Evolutionary conservation across 2,797 vertebrate genomes (phyloP).

Genomic region (Podarcis siculus): DNA sequence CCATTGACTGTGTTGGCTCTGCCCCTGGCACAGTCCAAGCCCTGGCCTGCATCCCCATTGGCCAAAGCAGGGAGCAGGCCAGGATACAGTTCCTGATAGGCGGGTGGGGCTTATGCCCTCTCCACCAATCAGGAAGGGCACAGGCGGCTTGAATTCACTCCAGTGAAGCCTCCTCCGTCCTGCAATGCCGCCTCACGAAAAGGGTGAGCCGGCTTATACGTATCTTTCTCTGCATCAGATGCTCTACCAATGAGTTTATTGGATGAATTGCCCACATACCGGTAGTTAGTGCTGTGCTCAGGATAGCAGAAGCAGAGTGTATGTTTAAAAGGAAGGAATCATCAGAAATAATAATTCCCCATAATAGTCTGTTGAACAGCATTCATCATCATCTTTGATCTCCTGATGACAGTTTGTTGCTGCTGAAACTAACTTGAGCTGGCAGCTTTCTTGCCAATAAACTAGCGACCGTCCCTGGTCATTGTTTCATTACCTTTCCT

Average conservation of each 20-base stretch:
- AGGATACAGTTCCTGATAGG: no score
- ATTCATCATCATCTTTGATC: rapidly evolving
- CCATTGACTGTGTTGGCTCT: no score
- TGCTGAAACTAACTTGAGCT: background rate
- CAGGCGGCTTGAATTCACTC: no score
- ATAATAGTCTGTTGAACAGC: background rate
- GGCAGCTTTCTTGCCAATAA: background rate
- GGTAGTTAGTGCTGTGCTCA: background rate
- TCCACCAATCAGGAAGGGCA: no score
- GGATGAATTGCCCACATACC: background rate
- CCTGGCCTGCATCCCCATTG: no score
- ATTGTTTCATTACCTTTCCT: slow-evolving; percentile 37
- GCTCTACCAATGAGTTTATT: background rate
- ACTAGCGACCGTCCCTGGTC: slow-evolving; percentile 38
- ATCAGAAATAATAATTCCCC: rapidly evolving
- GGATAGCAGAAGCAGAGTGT: background rate
- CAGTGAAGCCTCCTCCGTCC: no score
- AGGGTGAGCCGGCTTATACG: no score
- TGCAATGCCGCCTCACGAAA: no score
- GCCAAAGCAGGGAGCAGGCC: no score
- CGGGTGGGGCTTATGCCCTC: no score
- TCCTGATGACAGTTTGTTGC: background rate
- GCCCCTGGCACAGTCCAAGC: no score
- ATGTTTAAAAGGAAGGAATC: background rate
- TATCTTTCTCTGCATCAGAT: background rate